Conservation (phyloP, 2,113 vertebrate species). For the Syrrhaptes paradoxus region DNA sequence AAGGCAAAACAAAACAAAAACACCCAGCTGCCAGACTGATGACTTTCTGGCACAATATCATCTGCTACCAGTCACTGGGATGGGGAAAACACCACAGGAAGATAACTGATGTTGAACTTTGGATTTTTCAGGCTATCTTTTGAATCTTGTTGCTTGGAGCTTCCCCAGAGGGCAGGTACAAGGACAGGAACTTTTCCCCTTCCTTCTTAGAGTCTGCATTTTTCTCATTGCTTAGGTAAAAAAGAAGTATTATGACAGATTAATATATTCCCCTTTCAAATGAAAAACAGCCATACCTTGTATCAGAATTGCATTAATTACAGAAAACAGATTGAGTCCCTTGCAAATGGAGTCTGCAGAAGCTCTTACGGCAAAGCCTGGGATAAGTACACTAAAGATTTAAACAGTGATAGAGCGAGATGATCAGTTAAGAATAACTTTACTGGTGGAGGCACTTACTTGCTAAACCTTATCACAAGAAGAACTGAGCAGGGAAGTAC, state of each 20-base stretch:
- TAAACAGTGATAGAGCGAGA: background rate
- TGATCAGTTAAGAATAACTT: background rate
- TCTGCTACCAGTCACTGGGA: slow-evolving; percentile 24
- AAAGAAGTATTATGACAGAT: background rate
- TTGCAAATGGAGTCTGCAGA: background rate
- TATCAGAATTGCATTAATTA: background rate
- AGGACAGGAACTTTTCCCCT: background rate
- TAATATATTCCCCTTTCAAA: background rate
- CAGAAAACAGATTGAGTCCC: background rate
- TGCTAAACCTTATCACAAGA: background rate
- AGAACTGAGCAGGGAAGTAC: background rate
- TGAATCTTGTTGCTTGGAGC: background rate
- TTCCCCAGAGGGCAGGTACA: background rate
- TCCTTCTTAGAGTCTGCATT: background rate
- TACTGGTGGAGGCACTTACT: background rate
- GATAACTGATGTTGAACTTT: slow-evolving; percentile 51
- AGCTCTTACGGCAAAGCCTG: background rate
- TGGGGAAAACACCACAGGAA: slow-evolving; percentile 32
- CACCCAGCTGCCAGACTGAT: slow-evolving; percentile 70
- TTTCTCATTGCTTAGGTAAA: background rate
- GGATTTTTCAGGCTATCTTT: slow-evolving; percentile 46
- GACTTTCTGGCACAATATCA: slow-evolving; percentile 66
- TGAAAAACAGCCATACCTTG: background rate
- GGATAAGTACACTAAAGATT: background rate
- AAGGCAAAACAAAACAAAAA: slow-evolving; percentile 19